Evolutionary conservation across 53 echinoderm and acorn worm species (phyloP).

Genomic region (Echinometra lucunter): DNA sequence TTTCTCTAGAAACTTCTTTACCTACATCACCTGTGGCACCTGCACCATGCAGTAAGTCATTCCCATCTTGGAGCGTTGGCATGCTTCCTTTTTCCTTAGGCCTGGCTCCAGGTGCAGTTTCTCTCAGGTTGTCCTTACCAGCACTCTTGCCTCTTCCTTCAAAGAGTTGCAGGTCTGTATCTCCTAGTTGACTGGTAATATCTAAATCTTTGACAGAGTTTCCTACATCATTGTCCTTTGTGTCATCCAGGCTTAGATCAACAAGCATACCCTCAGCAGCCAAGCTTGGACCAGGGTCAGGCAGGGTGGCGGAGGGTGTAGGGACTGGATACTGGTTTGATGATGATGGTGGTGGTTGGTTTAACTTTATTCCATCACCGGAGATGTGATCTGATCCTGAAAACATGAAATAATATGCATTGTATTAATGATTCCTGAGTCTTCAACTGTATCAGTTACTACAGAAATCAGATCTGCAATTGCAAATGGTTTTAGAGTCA

Average conservation of each 20-base stretch:
- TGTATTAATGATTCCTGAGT: no score
- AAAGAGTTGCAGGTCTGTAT: neutral
- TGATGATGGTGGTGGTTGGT: neutral
- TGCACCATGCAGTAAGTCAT: neutral
- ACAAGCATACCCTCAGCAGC: slow-evolving; percentile 52
- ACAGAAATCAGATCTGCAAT: no score
- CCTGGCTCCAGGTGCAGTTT: neutral
- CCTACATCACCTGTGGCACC: neutral
- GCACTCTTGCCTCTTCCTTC: neutral
- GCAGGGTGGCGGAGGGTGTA: neutral
- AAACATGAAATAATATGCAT: neutral
- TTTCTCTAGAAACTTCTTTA: neutral
- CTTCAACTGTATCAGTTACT: no score
- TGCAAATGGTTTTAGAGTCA: no score
- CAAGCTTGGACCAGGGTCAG: neutral
- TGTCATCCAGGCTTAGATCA: slow-evolving; percentile 43
- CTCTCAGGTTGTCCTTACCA: neutral
- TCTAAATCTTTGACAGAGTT: neutral
- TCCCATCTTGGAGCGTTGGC: neutral
- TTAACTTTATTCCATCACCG: neutral
- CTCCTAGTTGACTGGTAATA: neutral
- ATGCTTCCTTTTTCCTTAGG: neutral
- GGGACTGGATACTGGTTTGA: neutral
- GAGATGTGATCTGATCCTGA: neutral
- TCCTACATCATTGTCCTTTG: neutral